Evolutionary conservation across 2,888 invertebrate genomes (phyloP), one percentile per base, ranked within the genome.

Genomic region (Lycaena phlaeas): DNA sequence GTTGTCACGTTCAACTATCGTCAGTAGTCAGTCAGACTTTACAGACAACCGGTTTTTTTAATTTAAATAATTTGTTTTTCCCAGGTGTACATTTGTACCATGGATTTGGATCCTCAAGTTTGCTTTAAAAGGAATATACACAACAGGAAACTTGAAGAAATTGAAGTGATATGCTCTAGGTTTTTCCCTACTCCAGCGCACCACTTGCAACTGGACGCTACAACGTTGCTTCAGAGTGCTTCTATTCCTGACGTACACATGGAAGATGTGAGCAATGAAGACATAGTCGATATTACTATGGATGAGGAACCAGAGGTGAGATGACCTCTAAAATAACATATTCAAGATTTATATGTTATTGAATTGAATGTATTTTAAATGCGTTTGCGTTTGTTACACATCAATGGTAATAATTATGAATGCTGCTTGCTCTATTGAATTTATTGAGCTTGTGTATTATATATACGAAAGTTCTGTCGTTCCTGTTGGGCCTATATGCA

Each of bases 71-170:
- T n/a, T n/a, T n/a, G n/a, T n/a, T n/a, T n/a, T 34, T 28, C 68
- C 7, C 65, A 97, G 97, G 96, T 95, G 11, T 98, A 95, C 69
- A 88, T 97, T 43, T 92, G 94, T 58, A 94, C 96, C 64, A 87
- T 97, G 88, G 92, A 94, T 55, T 87, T 90, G 63, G 96, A 96
- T 66, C 70, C 91, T 7, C 87, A 90, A 45, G 76, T 88, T 1
- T 97, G 97, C 71, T 81, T 88, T 42, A 92, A 92, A 65, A 88
- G 94, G 44, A 97, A 97, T 72, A 89, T 92, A 42, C 97, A 98
- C 68, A 88, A 91, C 49, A 88, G 97, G 36, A 87, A 86, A 0
- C 87, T 92, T 54, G 86, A 88, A 1, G 96, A 97, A 43, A 92
- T 98, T 30, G 87, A 92, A 58, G 85, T 87, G 49, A 87, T 94